Percentiles rank a stretch among this genome's conserved stretches.
Evolutionary conservation across 2,797 vertebrate genomes (phyloP).

Genomic region (Pseudomugil tenellus): DNA sequence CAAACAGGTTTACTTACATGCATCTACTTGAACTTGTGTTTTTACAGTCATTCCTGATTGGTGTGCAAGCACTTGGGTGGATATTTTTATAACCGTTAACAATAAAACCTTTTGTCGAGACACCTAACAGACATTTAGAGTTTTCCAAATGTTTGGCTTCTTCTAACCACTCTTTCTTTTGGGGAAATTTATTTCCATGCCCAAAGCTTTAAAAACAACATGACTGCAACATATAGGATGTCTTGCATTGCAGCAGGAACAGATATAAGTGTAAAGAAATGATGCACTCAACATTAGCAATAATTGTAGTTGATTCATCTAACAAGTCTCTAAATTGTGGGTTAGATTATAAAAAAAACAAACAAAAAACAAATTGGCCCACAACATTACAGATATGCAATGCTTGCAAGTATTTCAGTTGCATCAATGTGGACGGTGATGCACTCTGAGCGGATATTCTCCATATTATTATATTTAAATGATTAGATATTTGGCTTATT

Average conservation of each 20-base stretch:
- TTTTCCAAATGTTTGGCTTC: not conserved
- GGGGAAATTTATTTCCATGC: not conserved
- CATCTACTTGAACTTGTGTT: constrained; percentile 8
- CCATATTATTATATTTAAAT: too few relatives aligned
- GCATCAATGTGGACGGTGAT: not conserved
- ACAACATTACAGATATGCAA: not conserved
- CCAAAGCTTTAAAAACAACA: not conserved
- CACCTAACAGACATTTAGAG: not conserved
- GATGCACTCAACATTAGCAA: not conserved
- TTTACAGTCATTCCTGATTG: not conserved
- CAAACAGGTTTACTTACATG: constrained; percentile 58
- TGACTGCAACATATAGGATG: not conserved
- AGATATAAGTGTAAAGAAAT: not conserved
- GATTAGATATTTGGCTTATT: too few relatives aligned
- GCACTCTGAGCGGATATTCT: not conserved
- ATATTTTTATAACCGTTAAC: not conserved
- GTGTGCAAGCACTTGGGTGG: not conserved
- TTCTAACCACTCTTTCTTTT: not conserved
- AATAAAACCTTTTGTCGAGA: not conserved
- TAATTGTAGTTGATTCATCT: not conserved
- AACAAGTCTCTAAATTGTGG: not conserved
- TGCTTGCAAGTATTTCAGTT: not conserved
- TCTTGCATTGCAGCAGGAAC: not conserved
- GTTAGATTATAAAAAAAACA: too few relatives aligned
- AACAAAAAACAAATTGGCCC: too few relatives aligned